Percentiles rank a stretch among this genome's conserved stretches.
Evolutionary conservation across 64 coral and sea anemone species (phyloP).

Genomic region (Acropora tenuis): DNA sequence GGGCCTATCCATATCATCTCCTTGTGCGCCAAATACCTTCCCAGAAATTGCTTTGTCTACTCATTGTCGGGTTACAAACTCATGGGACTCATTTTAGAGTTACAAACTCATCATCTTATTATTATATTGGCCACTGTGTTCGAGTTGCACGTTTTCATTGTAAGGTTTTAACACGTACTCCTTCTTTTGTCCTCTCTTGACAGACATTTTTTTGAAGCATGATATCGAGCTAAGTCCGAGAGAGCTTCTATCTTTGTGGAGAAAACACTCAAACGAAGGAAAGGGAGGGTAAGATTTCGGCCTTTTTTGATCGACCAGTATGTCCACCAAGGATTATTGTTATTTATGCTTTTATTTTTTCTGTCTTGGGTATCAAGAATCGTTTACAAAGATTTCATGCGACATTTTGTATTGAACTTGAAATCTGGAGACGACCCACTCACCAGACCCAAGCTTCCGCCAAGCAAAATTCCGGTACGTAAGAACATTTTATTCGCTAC

Average conservation of each 20-base stretch:
- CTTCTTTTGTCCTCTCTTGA: neutral
- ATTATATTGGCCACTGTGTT: too few relatives aligned
- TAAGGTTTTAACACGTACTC: too few relatives aligned
- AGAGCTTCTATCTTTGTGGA: conserved; percentile 79
- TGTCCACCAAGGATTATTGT: neutral
- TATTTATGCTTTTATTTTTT: too few relatives aligned
- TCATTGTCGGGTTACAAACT: too few relatives aligned
- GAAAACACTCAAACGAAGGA: conserved; percentile 74
- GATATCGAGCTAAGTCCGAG: conserved; percentile 56
- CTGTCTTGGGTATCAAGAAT: conserved; percentile 22
- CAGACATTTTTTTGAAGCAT: conserved; percentile 76
- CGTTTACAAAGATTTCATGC: conserved; percentile 86
- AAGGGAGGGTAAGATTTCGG: conserved; percentile 66
- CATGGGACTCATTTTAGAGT: too few relatives aligned
- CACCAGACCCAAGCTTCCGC: conserved; percentile 73
- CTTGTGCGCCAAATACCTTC: too few relatives aligned
- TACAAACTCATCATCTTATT: too few relatives aligned
- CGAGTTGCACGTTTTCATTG: neutral
- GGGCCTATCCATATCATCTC: too few relatives aligned
- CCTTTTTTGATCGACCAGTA: neutral
- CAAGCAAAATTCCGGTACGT: conserved; percentile 69
- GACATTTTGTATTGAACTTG: conserved; percentile 81
- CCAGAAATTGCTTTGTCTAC: too few relatives aligned
- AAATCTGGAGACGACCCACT: conserved; percentile 52
- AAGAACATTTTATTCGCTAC: neutral